Evolutionary conservation across 53 echinoderm and acorn worm species (phyloP).

Genomic region (Crossaster papposus): DNA sequence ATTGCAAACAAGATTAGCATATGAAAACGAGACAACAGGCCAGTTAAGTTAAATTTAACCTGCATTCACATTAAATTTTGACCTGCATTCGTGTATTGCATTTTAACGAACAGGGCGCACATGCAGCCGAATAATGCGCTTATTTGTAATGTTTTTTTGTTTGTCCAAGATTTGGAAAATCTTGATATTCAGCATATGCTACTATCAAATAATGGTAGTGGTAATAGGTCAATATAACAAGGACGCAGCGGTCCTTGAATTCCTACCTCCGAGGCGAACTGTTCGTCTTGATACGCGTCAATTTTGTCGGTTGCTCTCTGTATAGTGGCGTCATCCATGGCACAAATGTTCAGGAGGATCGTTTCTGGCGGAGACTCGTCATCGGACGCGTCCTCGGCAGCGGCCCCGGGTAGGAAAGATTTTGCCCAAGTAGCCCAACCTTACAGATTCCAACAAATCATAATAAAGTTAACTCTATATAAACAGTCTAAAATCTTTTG

Average conservation of each 20-base stretch:
- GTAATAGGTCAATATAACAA: neutral
- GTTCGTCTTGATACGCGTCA: constrained; percentile 28
- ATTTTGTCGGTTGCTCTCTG: constrained; percentile 45
- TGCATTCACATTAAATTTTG: too few species aligned
- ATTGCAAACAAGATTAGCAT: too few species aligned
- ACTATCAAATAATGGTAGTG: too few species aligned
- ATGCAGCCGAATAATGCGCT: too few species aligned
- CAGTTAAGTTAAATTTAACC: too few species aligned
- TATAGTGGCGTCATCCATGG: constrained; percentile 14
- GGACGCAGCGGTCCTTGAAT: neutral
- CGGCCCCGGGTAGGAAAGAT: neutral
- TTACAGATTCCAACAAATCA: neutral
- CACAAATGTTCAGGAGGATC: constrained; percentile 36
- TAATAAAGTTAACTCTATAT: neutral
- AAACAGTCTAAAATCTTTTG: too few species aligned
- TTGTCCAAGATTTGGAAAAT: too few species aligned
- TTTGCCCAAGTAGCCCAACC: neutral
- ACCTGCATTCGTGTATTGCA: too few species aligned
- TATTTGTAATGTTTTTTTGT: too few species aligned
- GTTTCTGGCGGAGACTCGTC: constrained; percentile 33
- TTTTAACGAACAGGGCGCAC: too few species aligned
- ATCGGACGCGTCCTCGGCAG: neutral
- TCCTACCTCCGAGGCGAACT: constrained; percentile 44
- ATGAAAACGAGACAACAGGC: too few species aligned
- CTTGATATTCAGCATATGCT: too few species aligned